A percentile compares a stretch with the other conserved stretches of the same genome.
Evolutionary conservation across 2,797 vertebrate genomes (phyloP).

Genomic region (Notolabrus celidotus): DNA sequence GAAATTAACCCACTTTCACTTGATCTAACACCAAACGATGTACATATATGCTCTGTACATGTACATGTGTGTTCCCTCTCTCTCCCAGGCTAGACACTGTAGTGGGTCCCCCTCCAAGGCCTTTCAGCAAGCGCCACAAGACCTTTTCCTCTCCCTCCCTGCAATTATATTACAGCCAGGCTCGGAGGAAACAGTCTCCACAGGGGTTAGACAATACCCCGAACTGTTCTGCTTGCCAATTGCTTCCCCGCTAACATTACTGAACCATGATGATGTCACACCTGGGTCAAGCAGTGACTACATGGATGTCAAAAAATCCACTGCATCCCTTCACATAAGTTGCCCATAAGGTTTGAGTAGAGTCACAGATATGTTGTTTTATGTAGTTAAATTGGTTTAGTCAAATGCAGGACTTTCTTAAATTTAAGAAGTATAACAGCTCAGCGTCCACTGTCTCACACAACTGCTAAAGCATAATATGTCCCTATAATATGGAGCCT

Average conservation of each 20-base stretch:
- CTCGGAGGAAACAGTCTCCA: conserved; percentile 71
- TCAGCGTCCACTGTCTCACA: no score
- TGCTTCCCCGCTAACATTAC: conserved; percentile 36
- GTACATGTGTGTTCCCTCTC: conserved; percentile 58
- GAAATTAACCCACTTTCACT: not conserved
- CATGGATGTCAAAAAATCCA: not conserved
- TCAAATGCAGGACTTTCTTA: no score
- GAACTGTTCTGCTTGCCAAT: conserved; percentile 11
- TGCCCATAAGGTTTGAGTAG: not conserved
- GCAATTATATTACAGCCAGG: conserved; percentile 82
- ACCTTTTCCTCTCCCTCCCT: conserved; percentile 81
- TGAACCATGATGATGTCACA: conserved; percentile 5
- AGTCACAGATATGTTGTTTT: not conserved
- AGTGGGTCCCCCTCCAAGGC: conserved; percentile 78
- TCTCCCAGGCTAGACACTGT: conserved; percentile 81
- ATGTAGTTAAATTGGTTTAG: not conserved
- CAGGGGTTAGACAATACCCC: conserved; percentile 72
- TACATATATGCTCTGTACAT: conserved; percentile 26
- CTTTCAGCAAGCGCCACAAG: conserved; percentile 75
- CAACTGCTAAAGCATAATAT: no score
- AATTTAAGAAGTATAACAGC: no score
- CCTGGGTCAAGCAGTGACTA: conserved; percentile 43
- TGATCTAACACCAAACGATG: not conserved
- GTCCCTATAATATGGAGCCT: no score
- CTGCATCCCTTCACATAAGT: no score